Percentiles rank a stretch among this genome's conserved stretches.
phyloP scores from a whole-genome alignment of 2,113 vertebrate species.

The Sinocyclocheilus rhinocerous region DNA sequence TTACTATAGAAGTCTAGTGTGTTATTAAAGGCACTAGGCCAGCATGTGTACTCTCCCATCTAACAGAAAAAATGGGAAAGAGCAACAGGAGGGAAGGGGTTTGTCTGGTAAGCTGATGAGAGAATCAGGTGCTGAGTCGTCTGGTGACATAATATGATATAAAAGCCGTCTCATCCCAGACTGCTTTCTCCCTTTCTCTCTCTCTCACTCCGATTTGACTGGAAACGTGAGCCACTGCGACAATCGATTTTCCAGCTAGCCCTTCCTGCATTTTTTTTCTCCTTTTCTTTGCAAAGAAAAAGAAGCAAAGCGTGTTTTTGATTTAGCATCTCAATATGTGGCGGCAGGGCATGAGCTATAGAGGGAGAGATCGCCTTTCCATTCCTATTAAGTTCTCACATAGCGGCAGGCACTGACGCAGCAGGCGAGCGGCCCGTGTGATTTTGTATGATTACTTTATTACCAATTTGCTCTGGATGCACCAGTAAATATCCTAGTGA shows the following conservation, averaged over 20 bases:
- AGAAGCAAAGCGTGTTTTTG: slow-evolving; percentile 57
- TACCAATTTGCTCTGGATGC: slow-evolving; percentile 14
- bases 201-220: slow-evolving; percentile 16
- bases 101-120: slow-evolving; percentile 69
- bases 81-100: slow-evolving; percentile 32
- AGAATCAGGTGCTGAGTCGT: slow-evolving; percentile 73
- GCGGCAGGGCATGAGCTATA: slow-evolving; percentile 43
- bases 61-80: slow-evolving; percentile 8
- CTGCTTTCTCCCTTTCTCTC: slow-evolving; percentile 15
- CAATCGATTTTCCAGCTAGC: slow-evolving; percentile 52
- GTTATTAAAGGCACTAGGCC: slow-evolving; percentile 18
- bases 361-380: slow-evolving; percentile 54
- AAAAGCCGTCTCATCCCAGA: slow-evolving; percentile 52
- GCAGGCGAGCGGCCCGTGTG: not conserved
- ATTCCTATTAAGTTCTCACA: slow-evolving; percentile 55
- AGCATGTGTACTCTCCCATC: slow-evolving; percentile 25
- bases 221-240: slow-evolving; percentile 33
- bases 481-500: slow-evolving; percentile 21
- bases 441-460: slow-evolving; percentile 38
- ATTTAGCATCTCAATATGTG: slow-evolving; percentile 65
- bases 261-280: slow-evolving; percentile 7
- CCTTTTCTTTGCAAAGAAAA: slow-evolving; percentile 20
- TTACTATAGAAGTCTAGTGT: slow-evolving; percentile 13
- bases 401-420: slow-evolving; percentile 12
- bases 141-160: slow-evolving; percentile 66